A percentile compares a stretch with the other conserved stretches of the same genome.
Evolutionary conservation across 2,113 vertebrate species (phyloP).

Genomic region (Ageneiosus marmoratus): DNA sequence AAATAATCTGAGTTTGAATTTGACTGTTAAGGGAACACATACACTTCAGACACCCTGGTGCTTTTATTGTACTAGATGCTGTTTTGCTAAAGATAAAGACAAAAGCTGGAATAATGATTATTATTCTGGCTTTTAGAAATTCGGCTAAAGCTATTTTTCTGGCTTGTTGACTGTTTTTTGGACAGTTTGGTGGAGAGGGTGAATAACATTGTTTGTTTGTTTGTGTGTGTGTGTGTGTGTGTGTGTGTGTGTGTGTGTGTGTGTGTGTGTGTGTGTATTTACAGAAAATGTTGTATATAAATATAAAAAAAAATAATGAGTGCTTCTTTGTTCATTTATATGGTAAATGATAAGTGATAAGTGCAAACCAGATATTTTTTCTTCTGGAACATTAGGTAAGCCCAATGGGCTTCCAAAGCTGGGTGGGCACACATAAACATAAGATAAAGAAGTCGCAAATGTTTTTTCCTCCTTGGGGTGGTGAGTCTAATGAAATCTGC

Average conservation of each 20-base stretch:
- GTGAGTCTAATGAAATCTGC: neutral
- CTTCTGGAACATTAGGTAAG: conserved; percentile 40
- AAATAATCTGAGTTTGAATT: neutral
- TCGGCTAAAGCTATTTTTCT: neutral
- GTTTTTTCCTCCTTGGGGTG: neutral
- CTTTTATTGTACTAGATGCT: neutral
- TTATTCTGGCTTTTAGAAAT: neutral
- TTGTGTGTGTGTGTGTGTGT: no score
- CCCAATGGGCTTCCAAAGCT: conserved; percentile 11
- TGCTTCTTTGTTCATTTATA: neutral
- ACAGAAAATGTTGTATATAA: neutral
- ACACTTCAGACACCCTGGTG: neutral
- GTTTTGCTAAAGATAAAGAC: neutral
- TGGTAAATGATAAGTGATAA: neutral
- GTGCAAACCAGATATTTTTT: neutral
- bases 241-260: no score
- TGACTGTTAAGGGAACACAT: neutral
- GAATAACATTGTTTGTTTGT: neutral
- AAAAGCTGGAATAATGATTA: neutral
- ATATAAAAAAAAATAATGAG: neutral
- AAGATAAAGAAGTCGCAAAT: neutral
- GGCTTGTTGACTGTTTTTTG: neutral
- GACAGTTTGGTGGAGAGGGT: neutral
- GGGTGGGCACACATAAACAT: conserved; percentile 2
- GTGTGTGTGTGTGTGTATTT: no score